Evolutionary conservation across 2,888 invertebrate species (phyloP).

Genomic region (Parelbella ahira): DNA sequence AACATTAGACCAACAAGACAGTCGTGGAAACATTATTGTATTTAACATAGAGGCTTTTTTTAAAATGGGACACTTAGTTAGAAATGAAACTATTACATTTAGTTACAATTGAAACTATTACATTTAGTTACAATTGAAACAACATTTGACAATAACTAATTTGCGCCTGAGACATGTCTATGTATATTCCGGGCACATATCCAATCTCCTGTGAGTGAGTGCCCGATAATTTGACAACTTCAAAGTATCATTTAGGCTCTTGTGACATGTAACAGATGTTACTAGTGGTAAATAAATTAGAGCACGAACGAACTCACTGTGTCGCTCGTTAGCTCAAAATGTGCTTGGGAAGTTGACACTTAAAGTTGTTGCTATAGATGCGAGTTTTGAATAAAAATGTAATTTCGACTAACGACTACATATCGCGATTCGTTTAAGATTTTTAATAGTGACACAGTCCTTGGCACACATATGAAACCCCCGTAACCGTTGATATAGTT

Average conservation of each 20-base stretch:
- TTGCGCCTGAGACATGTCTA: conserved; percentile 33
- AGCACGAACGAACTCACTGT: conserved; percentile 16
- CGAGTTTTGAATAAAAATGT: neutral
- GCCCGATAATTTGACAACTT: conserved; percentile 71
- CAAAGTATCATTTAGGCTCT: conserved; percentile 67
- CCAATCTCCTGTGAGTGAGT: conserved; percentile 48
- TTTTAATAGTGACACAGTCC: no score
- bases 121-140: neutral
- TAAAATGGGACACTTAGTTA: no score
- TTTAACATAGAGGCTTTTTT: no score
- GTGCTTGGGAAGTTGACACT: conserved; percentile 2
- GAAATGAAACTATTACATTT: no score
- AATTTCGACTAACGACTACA: no score
- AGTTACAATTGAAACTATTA: no score
- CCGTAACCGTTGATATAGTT: no score
- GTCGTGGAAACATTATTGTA: no score
- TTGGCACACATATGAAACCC: no score
- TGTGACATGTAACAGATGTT: conserved; percentile 63
- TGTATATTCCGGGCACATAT: conserved; percentile 30
- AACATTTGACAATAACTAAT: conserved; percentile 4
- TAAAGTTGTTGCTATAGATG: neutral
- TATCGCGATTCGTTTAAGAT: no score
- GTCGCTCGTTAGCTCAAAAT: conserved; percentile 10
- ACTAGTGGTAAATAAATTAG: conserved; percentile 58
- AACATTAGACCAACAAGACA: no score